Conservation (phyloP, 2,888 invertebrate genomes). For the Peribatodes rhomboidaria region DNA sequence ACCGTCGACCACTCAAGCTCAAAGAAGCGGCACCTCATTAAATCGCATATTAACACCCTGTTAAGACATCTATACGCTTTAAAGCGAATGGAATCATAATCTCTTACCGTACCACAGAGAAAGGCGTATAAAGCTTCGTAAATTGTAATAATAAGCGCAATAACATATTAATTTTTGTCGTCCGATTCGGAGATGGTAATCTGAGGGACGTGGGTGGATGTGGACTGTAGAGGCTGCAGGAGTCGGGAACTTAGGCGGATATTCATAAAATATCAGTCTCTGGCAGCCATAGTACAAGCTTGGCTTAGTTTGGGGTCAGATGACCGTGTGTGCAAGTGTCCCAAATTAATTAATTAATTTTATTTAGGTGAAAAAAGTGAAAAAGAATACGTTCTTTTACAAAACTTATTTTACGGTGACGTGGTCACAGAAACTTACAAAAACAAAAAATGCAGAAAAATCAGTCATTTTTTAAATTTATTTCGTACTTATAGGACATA, state of each 20-base stretch:
- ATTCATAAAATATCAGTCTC: background rate
- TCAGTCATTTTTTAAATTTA: no score
- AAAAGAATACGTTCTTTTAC: no score
- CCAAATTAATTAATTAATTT: no score
- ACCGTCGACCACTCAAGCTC: background rate
- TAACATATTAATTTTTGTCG: conserved; percentile 61
- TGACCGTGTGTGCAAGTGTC: no score
- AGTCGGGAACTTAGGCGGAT: conserved; percentile 10
- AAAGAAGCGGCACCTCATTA: conserved; percentile 24
- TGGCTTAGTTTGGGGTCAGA: no score
- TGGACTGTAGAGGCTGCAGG: conserved; percentile 40
- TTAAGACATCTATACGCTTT: conserved; percentile 29
- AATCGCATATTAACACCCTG: conserved; percentile 23
- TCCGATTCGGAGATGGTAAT: conserved; percentile 41
- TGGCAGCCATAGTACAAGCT: no score
- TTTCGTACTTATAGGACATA: no score
- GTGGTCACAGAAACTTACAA: no score
- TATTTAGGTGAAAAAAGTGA: no score
- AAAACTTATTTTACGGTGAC: no score
- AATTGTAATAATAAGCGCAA: conserved; percentile 63
- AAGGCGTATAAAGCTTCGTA: conserved; percentile 41
- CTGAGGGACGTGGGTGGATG: conserved; percentile 39
- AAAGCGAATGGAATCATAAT: conserved; percentile 33
- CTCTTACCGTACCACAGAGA: conserved; percentile 25
- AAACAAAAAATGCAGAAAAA: no score